These are phyloP conservation scores for Peromyscus nudipes DNA, from an alignment of 2,797 vertebrate species.

Conservation along the genomic window DNA sequence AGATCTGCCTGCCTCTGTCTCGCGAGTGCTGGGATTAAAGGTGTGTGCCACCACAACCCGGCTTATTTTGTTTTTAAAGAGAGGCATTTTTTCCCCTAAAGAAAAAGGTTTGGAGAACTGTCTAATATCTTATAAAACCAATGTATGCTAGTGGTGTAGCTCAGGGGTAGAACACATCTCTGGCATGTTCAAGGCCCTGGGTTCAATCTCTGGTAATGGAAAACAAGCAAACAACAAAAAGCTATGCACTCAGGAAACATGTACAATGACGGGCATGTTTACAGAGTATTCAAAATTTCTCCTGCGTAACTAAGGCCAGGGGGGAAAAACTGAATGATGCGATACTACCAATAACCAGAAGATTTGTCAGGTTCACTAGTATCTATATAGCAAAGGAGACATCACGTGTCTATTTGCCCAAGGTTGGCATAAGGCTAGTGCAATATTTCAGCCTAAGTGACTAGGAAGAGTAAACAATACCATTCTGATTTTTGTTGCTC, in stretches of 20 bases:
- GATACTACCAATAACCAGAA: background rate
- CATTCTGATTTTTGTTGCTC: conserved; percentile 55
- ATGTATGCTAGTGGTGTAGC: background rate
- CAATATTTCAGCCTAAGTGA: conserved; percentile 43
- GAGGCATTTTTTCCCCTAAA: background rate
- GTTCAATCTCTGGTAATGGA: background rate
- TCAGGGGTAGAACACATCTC: background rate
- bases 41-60: too few relatives aligned
- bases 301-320: conserved; percentile 25
- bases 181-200: background rate
- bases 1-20: too few relatives aligned
- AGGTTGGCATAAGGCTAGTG: conserved; percentile 49
- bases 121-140: conserved; percentile 44
- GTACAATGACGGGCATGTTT: conserved; percentile 15
- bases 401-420: conserved; percentile 13
- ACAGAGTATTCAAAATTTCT: conserved; percentile 9
- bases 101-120: conserved; percentile 16
- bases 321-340: background rate
- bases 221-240: background rate
- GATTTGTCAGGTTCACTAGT: background rate
- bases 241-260: conserved; percentile 20
- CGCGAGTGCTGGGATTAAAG: too few relatives aligned
- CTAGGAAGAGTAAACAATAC: background rate
- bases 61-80: conserved; percentile 23
- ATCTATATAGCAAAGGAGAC: conserved; percentile 11